These are phyloP conservation scores for Podarcis siculus DNA, from an alignment of 2,797 vertebrate species.

Conservation along the genomic window DNA sequence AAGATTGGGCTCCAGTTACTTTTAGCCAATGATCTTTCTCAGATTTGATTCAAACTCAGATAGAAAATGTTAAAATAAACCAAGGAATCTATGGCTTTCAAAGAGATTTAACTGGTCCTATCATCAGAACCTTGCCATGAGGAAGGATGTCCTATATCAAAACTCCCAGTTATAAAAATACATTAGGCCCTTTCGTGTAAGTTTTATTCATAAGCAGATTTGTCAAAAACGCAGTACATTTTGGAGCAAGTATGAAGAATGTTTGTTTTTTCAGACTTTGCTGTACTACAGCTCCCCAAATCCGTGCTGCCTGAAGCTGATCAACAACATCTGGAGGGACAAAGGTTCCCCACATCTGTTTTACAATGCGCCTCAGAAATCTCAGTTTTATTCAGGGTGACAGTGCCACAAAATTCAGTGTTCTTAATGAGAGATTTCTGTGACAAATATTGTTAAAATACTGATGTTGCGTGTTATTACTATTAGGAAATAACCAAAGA, in stretches of 20 bases:
- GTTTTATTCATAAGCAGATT: background rate
- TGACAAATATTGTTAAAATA: background rate
- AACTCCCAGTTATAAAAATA: background rate
- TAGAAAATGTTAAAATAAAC: background rate
- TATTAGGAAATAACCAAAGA: background rate
- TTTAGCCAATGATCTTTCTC: background rate
- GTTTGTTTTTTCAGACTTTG: background rate
- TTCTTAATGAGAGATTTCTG: background rate
- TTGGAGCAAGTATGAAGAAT: background rate
- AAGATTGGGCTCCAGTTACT: background rate
- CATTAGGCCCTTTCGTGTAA: background rate
- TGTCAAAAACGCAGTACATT: background rate
- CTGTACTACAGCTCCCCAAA: too few species aligned
- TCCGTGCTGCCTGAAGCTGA: too few species aligned
- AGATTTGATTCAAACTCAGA: background rate
- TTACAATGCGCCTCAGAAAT: too few species aligned
- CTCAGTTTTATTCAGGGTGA: background rate
- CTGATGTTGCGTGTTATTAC: conserved; percentile 11
- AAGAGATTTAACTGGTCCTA: background rate
- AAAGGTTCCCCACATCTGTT: too few species aligned
- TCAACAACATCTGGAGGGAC: too few species aligned
- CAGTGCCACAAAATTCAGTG: background rate
- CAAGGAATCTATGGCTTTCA: background rate
- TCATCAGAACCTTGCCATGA: background rate
- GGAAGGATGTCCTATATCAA: background rate